Evolutionary conservation across 2,888 invertebrate species (phyloP).

Genomic region (Tridacna crocea): DNA sequence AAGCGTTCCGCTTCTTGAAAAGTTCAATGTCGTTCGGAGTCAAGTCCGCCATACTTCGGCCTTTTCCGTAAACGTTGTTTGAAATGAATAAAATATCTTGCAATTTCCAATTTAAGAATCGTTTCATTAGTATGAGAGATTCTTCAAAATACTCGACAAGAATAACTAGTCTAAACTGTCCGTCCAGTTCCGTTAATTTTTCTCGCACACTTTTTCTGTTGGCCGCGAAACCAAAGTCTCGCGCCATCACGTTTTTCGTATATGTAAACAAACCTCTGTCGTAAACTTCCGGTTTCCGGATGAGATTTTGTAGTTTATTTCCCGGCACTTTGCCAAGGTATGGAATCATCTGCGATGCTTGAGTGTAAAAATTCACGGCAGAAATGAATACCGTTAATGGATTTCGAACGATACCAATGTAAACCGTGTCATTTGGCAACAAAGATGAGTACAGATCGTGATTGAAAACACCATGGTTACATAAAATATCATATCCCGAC

Average conservation of each 20-base stretch:
- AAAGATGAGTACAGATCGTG: constrained; percentile 36
- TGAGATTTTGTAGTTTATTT: constrained; percentile 50
- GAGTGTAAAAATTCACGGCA: constrained; percentile 54
- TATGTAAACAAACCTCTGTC: constrained; percentile 47
- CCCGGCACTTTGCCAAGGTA: constrained; percentile 38
- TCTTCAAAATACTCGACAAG: constrained; percentile 61
- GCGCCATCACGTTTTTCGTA: constrained; percentile 58
- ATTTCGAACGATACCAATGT: constrained; percentile 63
- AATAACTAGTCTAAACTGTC: constrained; percentile 46
- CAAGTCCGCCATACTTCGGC: constrained; percentile 19
- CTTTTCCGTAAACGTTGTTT: constrained; percentile 46
- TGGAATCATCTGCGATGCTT: constrained; percentile 30
- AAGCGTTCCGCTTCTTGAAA: constrained; percentile 43
- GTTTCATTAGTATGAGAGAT: constrained; percentile 57
- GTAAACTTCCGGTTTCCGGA: constrained; percentile 38
- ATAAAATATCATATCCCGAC: constrained; percentile 50
- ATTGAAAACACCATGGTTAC: constrained; percentile 58
- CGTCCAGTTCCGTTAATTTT: constrained; percentile 39
- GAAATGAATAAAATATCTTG: constrained; percentile 49
- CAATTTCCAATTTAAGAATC: constrained; percentile 52
- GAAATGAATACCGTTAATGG: constrained; percentile 61
- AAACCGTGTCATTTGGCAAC: constrained; percentile 60
- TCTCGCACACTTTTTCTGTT: not conserved
- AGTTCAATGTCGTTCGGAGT: constrained; percentile 36
- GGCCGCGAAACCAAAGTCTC: constrained; percentile 54